Conservation (phyloP, 2,113 vertebrate genomes). For the Aspidoscelis tigris region DNA sequence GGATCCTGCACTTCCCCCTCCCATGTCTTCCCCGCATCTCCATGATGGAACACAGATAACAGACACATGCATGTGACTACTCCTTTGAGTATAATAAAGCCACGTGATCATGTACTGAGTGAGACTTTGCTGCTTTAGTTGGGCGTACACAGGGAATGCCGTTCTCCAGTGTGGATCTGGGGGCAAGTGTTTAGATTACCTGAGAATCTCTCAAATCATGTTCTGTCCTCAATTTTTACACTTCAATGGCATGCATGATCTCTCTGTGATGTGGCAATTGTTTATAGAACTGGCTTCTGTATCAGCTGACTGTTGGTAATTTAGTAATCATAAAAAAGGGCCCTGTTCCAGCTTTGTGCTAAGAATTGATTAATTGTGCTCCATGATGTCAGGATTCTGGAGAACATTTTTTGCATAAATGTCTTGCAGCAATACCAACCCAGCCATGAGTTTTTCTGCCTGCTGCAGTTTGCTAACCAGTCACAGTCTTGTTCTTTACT, state of each 20-base stretch:
- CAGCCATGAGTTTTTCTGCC: neutral
- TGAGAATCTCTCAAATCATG: neutral
- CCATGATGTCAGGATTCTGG: neutral
- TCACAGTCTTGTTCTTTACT: neutral
- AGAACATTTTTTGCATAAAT: neutral
- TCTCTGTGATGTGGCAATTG: conserved; percentile 5
- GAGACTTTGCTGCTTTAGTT: neutral
- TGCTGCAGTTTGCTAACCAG: neutral
- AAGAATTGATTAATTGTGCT: conserved; percentile 17
- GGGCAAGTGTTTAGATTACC: neutral
- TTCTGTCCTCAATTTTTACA: neutral
- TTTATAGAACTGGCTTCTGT: neutral
- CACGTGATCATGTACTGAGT: neutral
- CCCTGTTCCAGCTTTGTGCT: conserved; percentile 6
- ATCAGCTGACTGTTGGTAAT: conserved; percentile 19
- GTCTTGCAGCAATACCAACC: neutral
- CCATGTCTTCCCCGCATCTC: too few species aligned
- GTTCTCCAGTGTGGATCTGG: neutral
- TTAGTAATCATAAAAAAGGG: conserved; percentile 18
- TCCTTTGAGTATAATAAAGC: too few species aligned
- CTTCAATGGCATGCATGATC: neutral
- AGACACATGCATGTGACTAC: too few species aligned
- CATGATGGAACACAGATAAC: too few species aligned
- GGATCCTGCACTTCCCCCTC: too few species aligned
- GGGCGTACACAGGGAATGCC: neutral